A percentile compares a stretch with the other conserved stretches of the same genome.
Conservation (phyloP, 2,888 invertebrate genomes). For the Metallyticus violacea region DNA sequence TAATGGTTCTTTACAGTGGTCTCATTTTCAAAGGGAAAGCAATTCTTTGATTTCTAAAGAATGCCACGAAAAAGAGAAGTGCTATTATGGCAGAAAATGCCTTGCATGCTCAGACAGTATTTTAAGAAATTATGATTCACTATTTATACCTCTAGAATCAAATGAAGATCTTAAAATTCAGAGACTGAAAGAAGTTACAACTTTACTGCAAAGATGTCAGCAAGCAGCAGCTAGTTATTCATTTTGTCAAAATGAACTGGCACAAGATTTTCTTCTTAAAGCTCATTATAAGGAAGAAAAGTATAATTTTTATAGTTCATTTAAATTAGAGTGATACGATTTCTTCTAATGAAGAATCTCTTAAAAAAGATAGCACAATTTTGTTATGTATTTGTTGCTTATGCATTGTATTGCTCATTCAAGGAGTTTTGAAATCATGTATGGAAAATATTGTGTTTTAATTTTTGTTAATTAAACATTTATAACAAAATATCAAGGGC, state of each 20-base stretch:
- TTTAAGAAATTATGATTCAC: conserved; percentile 19
- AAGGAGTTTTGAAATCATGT: no score
- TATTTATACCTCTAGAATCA: conserved; percentile 39
- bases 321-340: conserved; percentile 38
- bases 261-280: conserved; percentile 51
- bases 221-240: conserved; percentile 47
- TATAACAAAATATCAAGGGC: no score
- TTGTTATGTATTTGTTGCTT: no score
- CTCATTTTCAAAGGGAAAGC: neutral
- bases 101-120: neutral
- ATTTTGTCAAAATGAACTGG: conserved; percentile 47
- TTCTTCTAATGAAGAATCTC: no score
- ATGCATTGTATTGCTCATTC: no score
- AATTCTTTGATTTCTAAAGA: neutral
- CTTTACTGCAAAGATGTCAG: conserved; percentile 48
- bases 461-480: no score
- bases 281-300: conserved; percentile 52
- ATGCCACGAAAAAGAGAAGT: neutral
- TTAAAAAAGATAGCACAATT: no score
- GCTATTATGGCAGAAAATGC: neutral
- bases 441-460: no score
- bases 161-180: conserved; percentile 32
- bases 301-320: conserved; percentile 51
- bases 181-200: conserved; percentile 42
- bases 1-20: neutral